phyloP scores from a whole-genome alignment of 1,140 invertebrate genomes.

The Drosophila kurseongensis region DNA sequence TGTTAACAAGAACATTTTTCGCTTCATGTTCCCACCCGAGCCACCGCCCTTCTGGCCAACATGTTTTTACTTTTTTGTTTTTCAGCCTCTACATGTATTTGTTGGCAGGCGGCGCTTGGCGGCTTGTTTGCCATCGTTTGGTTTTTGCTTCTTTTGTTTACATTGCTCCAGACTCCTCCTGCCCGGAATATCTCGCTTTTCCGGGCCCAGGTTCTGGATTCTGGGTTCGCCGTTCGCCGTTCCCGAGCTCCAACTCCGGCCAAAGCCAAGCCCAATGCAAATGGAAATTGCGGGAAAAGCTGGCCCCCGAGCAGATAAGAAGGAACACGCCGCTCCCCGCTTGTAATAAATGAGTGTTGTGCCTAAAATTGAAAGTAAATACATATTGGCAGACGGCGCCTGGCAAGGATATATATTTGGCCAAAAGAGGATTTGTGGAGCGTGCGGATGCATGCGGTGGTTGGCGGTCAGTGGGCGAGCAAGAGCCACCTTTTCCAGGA shows the following conservation, averaged over 20 bases:
- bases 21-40: slow-evolving; percentile 52
- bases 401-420: slow-evolving; percentile 30
- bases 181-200: neutral
- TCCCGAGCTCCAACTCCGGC: neutral
- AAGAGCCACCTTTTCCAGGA: neutral
- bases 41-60: slow-evolving; percentile 24
- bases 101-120: slow-evolving; percentile 41
- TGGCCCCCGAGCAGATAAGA: slow-evolving; percentile 51
- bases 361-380: slow-evolving; percentile 80
- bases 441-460: neutral
- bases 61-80: slow-evolving; percentile 55
- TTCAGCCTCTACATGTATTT: slow-evolving; percentile 30
- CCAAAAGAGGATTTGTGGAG: slow-evolving; percentile 15
- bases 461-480: slow-evolving; percentile 1
- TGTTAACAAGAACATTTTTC: slow-evolving; percentile 82
- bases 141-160: slow-evolving; percentile 49
- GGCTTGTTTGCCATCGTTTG: slow-evolving; percentile 53
- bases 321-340: slow-evolving; percentile 29
- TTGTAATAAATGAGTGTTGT: slow-evolving; percentile 73
- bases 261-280: slow-evolving; percentile 54
- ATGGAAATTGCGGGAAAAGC: slow-evolving; percentile 32
- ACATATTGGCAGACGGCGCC: slow-evolving; percentile 56
- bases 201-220: neutral
- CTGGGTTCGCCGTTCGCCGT: neutral
- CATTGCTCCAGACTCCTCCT: slow-evolving; percentile 26